Evolutionary conservation across 2,888 invertebrate genomes (phyloP).

Genomic region (Osmoderma eremita): DNA sequence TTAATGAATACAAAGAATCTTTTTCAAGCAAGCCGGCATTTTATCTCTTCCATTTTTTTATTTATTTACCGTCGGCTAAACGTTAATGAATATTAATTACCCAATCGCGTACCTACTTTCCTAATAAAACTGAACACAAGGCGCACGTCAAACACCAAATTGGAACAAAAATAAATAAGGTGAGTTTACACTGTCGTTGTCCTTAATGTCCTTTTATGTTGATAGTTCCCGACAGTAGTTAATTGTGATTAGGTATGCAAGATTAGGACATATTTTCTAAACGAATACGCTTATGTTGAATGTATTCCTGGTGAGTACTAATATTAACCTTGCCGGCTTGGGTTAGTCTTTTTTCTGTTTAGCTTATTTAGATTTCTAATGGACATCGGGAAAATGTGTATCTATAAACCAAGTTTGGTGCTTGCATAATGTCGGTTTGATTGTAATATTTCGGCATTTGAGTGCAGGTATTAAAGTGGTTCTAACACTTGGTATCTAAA

Average conservation of each 20-base stretch:
- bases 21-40: no score
- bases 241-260: conserved; percentile 29
- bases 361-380: neutral
- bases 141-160: conserved; percentile 10
- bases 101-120: conserved; percentile 5
- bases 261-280: conserved; percentile 27
- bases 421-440: conserved; percentile 16
- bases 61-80: neutral
- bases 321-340: conserved; percentile 17
- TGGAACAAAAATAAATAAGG: conserved; percentile 16
- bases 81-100: conserved; percentile 19
- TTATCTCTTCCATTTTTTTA: no score
- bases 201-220: conserved; percentile 18
- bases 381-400: conserved; percentile 18
- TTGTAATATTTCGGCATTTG: conserved; percentile 6
- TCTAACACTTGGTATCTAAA: conserved; percentile 12
- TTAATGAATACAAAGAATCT: no score
- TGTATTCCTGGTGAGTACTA: conserved; percentile 5
- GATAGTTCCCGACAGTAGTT: conserved; percentile 22
- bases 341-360: neutral
- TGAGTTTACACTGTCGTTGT: conserved; percentile 15
- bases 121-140: conserved; percentile 9
- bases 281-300: conserved; percentile 11
- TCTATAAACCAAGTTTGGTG: conserved; percentile 17
- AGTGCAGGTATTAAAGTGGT: conserved; percentile 7